These are phyloP conservation scores for Alces alces DNA, from an alignment of 2,113 vertebrate species.

Conservation along the genomic window DNA sequence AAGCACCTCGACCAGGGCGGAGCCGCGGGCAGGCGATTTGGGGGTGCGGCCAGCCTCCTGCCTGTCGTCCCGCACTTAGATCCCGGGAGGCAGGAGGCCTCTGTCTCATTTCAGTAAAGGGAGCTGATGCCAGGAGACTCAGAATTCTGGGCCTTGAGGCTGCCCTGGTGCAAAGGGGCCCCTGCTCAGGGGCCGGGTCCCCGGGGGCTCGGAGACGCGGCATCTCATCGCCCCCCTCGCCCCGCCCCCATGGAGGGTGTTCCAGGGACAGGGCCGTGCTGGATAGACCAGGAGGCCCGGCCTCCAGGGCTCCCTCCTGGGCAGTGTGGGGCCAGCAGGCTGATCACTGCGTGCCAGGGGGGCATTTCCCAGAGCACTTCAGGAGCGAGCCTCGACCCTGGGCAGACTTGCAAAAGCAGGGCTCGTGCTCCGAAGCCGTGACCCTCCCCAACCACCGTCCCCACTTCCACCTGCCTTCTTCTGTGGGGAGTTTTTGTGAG, in stretches of 20 bases:
- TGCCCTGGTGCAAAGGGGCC: rapidly evolving
- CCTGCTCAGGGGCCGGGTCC: neutral
- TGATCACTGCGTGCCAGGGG: rapidly evolving
- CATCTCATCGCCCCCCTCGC: neutral
- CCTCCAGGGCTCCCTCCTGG: neutral
- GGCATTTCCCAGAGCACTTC: neutral
- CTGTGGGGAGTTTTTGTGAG: neutral
- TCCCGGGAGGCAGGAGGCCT: neutral
- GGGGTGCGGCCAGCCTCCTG: neutral
- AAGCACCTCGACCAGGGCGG: neutral
- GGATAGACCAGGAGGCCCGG: neutral
- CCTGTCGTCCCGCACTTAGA: neutral
- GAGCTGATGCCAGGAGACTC: neutral
- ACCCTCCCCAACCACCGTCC: rapidly evolving
- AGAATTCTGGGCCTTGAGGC: neutral
- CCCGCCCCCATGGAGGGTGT: neutral
- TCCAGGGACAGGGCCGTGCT: rapidly evolving
- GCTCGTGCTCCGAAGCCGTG: rapidly evolving
- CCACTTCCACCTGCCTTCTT: neutral
- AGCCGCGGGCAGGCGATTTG: rapidly evolving
- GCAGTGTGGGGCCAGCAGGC: neutral
- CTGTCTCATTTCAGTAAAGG: neutral
- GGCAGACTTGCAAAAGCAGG: neutral
- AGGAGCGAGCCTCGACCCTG: rapidly evolving
- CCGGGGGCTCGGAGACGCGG: rapidly evolving